Base-by-base conservation (phyloP, 2,797 vertebrate species). In the Anguilla megastoma region DNA sequence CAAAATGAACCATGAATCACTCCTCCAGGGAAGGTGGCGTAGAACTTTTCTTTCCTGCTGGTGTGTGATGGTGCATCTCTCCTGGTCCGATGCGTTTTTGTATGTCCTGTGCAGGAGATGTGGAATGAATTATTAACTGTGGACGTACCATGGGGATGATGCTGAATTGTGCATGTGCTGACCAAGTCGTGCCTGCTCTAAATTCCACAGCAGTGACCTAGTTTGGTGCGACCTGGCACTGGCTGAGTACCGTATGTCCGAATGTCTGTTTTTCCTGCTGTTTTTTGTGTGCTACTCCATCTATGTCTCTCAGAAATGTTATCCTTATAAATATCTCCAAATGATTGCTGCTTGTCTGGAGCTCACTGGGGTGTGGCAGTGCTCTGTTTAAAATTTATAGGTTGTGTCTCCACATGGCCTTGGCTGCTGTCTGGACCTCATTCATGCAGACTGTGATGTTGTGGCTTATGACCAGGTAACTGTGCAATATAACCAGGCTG, bases 201-300 rank as follows among this genome's bases (percentile, higher is more conserved):
- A 82, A 82, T 82, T n/a, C 41, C 41, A 50, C 45, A 48, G 79
- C 79, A 82, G 79, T 80, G 76, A 48, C 76, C 76, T 36, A 80
- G 33, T 82, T 82, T 82, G 7, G 74, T 3, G 45, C 27, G 1
- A 24, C 24, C 41, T 50, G 79, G 24, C 45, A 7, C 14, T 48
- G 45, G 79, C 41, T 0, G 24, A 14, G 24, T 48, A 9, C 8
- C 79, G n/a, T 14, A 45, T 14, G 36, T 36, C 71, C 33, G 10
- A 3, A 2, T 16, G 30, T 33, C 36, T 76, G 12, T 14, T 36
- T 76, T 48, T 24, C 16, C 7, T 45, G 16, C 36, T 80, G 1
- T 80, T 45, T 21, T 21, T 45, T 45, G 5, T 21, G 1, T 7
- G 5, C 48, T 80, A 1, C 33, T 21, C 12, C 76, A 80, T 21